A percentile compares a stretch with the other conserved stretches of the same genome.
Conservation (phyloP, 2,888 invertebrate species). For the Temnothorax unifasciatus region DNA sequence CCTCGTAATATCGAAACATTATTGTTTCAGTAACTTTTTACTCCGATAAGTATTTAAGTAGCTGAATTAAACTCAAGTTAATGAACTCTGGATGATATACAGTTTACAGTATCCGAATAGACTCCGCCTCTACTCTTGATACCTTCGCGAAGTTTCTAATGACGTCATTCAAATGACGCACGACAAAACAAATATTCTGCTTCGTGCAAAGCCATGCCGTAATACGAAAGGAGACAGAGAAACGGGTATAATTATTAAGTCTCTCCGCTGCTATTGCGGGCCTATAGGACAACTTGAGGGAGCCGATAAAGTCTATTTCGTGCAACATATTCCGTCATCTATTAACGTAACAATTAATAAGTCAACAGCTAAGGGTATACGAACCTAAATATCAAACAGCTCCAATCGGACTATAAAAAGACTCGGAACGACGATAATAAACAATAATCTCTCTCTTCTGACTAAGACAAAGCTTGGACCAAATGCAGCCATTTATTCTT, state of each 20-base stretch:
- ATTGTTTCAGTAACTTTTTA: neutral
- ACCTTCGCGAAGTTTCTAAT: neutral
- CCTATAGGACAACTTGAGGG: neutral
- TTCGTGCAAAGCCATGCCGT: slow-evolving; percentile 55
- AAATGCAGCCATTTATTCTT: neutral
- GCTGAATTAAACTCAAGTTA: neutral
- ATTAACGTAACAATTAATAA: slow-evolving; percentile 10
- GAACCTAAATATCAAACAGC: slow-evolving; percentile 18
- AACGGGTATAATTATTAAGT: neutral
- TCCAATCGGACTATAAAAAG: neutral
- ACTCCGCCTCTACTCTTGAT: neutral
- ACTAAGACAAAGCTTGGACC: slow-evolving; percentile 11
- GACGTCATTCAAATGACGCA: slow-evolving; percentile 3
- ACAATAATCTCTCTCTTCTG: slow-evolving; percentile 2
- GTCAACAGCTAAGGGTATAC: neutral
- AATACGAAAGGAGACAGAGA: slow-evolving; percentile 23
- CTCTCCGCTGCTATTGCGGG: neutral
- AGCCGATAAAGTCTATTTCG: slow-evolving; percentile 35
- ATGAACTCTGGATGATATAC: slow-evolving; percentile 11
- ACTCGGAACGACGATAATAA: neutral
- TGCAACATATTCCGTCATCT: slow-evolving; percentile 32
- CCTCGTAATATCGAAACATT: neutral
- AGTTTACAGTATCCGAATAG: neutral
- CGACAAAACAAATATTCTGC: slow-evolving; percentile 47
- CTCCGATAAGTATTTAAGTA: neutral